A percentile compares a stretch with the other conserved stretches of the same genome.
phyloP scores from a whole-genome alignment of 2,888 invertebrate species.

The Tenthredo distinguenda region DNA sequence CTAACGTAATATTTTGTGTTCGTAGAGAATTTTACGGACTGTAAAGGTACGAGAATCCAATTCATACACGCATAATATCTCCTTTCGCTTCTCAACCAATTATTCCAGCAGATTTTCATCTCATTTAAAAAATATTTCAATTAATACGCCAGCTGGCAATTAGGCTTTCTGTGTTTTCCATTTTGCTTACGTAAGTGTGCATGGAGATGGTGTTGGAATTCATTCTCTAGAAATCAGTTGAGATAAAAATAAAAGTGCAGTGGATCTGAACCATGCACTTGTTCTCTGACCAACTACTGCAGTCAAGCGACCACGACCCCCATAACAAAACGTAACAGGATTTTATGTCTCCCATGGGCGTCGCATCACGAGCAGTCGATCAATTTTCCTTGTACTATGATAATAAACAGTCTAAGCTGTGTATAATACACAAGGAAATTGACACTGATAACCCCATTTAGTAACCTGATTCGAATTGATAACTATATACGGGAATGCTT shows the following conservation, averaged over 20 bases:
- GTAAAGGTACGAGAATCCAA: background rate
- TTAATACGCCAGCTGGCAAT: too few species aligned
- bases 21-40: background rate
- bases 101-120: background rate
- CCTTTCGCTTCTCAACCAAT: background rate
- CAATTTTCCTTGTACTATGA: background rate
- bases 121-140: too few species aligned
- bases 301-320: background rate
- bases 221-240: too few species aligned
- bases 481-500: background rate
- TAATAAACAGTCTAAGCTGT: background rate
- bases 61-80: background rate
- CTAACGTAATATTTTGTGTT: background rate
- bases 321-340: conserved; percentile 53
- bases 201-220: background rate
- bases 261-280: conserved; percentile 40
- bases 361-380: background rate
- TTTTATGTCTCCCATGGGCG: conserved; percentile 52
- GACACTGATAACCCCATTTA: background rate
- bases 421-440: background rate
- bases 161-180: background rate
- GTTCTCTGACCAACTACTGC: conserved; percentile 14
- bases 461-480: background rate
- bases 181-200: background rate
- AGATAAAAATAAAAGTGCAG: background rate